phyloP scores from a whole-genome alignment of 2,888 invertebrate genomes.

The Lutraria lutraria region DNA sequence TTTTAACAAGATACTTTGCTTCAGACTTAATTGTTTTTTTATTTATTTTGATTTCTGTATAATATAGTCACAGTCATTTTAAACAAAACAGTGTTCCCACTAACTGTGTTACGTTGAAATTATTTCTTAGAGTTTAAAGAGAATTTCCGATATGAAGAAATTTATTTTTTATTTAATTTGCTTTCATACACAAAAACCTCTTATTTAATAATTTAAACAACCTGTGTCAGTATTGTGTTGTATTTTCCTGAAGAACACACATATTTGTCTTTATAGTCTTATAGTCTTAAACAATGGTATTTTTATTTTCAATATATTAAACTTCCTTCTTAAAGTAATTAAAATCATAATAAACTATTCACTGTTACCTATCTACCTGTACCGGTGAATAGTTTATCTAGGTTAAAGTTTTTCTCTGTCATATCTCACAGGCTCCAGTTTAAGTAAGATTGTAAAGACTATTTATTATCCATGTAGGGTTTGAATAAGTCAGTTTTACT shows the following conservation, averaged over 20 bases:
- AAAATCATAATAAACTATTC: background rate
- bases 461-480: too few species aligned
- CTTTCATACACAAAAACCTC: too few species aligned
- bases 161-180: too few species aligned
- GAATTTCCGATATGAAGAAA: too few species aligned
- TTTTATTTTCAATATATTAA: background rate
- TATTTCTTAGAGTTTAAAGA: too few species aligned
- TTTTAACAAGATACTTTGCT: background rate
- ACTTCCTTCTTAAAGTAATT: background rate
- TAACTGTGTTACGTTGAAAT: too few species aligned
- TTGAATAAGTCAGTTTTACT: too few species aligned
- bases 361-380: background rate
- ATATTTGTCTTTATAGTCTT: too few species aligned
- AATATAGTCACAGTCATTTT: too few species aligned
- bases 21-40: too few species aligned
- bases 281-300: background rate
- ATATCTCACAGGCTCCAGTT: background rate
- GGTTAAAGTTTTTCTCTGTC: background rate
- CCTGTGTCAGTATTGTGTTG: background rate
- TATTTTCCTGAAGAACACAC: background rate
- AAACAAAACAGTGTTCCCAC: too few species aligned
- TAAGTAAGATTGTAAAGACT: background rate
- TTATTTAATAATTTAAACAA: background rate
- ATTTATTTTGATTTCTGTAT: too few species aligned
- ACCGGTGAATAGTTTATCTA: background rate